These are phyloP conservation scores for Formica aserva DNA, from an alignment of 2,888 invertebrate species.

Conservation along the genomic window DNA sequence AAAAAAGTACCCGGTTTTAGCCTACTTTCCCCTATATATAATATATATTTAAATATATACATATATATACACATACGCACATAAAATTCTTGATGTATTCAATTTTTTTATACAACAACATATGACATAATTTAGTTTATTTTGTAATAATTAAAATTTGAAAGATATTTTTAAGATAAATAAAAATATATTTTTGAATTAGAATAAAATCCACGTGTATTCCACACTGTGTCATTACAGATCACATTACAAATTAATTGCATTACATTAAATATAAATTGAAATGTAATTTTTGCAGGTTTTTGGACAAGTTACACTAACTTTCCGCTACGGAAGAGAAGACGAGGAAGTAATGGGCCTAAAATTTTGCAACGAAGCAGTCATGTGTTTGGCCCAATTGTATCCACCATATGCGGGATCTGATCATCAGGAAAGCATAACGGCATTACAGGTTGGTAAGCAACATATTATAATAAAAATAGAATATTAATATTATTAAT, in stretches of 20 bases:
- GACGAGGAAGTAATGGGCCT: conserved; percentile 99
- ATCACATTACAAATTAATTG: background rate
- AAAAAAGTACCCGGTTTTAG: too few relatives aligned
- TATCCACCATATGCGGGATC: conserved; percentile 89
- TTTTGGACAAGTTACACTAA: conserved; percentile 94
- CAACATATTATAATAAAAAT: conserved; percentile 41
- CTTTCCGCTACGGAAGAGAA: conserved; percentile 98
- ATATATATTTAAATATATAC: too few relatives aligned
- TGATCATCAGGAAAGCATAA: conserved; percentile 87
- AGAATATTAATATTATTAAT: background rate
- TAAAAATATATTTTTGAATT: background rate
- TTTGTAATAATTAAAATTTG: background rate
- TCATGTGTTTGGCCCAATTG: conserved; percentile 95
- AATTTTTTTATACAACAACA: too few relatives aligned
- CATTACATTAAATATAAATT: background rate
- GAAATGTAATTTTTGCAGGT: conserved; percentile 85
- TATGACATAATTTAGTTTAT: background rate
- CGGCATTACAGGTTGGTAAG: conserved; percentile 91
- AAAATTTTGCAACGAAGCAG: conserved; percentile 98
- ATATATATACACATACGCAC: too few relatives aligned
- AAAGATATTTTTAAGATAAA: background rate
- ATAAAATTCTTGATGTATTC: too few relatives aligned
- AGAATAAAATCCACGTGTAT: background rate
- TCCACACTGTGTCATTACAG: background rate
- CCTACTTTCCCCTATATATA: too few relatives aligned